Conservation (phyloP, 2,888 invertebrate species). For the Yponomeuta plumbellus region DNA sequence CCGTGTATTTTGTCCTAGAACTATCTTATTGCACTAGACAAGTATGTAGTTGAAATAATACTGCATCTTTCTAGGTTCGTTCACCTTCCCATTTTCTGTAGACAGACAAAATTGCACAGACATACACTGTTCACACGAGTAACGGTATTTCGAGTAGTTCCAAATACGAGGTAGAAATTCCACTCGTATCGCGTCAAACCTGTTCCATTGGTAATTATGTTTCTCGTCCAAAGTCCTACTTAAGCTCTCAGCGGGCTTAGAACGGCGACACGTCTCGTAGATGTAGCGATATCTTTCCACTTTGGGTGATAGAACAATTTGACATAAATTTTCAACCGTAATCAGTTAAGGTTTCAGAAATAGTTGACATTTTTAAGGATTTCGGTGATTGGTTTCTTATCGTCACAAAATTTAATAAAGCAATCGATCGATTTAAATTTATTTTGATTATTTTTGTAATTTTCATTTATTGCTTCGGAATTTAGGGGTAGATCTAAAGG, state of each 20-base stretch:
- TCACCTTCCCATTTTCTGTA: not conserved
- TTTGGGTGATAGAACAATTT: not conserved
- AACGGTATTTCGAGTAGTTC: not conserved
- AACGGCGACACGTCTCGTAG: not conserved
- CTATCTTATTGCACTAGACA: too few species aligned
- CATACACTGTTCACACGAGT: not conserved
- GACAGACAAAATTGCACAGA: slow-evolving; percentile 1
- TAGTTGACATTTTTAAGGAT: too few species aligned
- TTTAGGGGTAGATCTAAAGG: too few species aligned
- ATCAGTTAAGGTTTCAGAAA: too few species aligned
- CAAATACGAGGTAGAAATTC: not conserved
- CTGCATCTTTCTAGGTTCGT: not conserved
- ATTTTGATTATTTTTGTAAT: too few species aligned
- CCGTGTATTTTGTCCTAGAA: too few species aligned
- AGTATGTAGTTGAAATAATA: not conserved
- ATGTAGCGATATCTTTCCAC: not conserved
- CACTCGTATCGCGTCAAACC: not conserved
- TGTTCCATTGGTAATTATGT: not conserved
- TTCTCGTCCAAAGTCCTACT: not conserved
- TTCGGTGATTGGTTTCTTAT: too few species aligned
- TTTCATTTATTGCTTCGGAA: too few species aligned
- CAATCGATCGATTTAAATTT: too few species aligned
- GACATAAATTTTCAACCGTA: too few species aligned
- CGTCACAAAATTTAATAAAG: too few species aligned
- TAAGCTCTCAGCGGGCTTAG: not conserved